phyloP scores from a whole-genome alignment of 1,140 invertebrate species.

The Leptopilina clavipes region DNA sequence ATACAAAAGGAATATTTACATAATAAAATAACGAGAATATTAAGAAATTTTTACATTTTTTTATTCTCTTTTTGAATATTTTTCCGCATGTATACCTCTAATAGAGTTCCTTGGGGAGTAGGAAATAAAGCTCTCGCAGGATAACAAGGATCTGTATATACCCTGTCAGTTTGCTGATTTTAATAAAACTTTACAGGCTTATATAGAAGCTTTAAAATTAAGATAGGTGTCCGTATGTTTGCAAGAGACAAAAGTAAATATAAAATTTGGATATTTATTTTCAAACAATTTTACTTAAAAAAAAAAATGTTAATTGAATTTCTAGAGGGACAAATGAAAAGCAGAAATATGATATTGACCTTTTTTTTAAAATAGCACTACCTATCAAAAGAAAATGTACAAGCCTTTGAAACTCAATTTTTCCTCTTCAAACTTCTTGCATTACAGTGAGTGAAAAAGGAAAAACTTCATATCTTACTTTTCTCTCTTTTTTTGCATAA shows the following conservation, averaged over 20 bases:
- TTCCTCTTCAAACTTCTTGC: too few species aligned
- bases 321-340: too few species aligned
- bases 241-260: background rate
- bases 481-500: too few species aligned
- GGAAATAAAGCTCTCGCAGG: conserved; percentile 11
- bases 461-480: too few species aligned
- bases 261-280: background rate
- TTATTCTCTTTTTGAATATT: background rate
- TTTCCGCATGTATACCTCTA: conserved; percentile 31
- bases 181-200: conserved; percentile 20
- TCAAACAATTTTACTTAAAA: conserved; percentile 5
- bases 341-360: too few species aligned
- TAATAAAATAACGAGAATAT: too few species aligned
- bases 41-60: background rate
- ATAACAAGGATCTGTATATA: conserved; percentile 20
- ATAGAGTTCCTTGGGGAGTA: conserved; percentile 12
- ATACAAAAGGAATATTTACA: too few species aligned
- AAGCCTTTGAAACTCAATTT: too few species aligned
- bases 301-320: background rate
- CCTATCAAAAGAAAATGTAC: too few species aligned
- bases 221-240: background rate
- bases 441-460: too few species aligned
- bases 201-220: background rate
- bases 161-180: conserved; percentile 15
- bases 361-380: too few species aligned